phyloP scores from a whole-genome alignment of 2,797 vertebrate species.

The Masticophis lateralis region DNA sequence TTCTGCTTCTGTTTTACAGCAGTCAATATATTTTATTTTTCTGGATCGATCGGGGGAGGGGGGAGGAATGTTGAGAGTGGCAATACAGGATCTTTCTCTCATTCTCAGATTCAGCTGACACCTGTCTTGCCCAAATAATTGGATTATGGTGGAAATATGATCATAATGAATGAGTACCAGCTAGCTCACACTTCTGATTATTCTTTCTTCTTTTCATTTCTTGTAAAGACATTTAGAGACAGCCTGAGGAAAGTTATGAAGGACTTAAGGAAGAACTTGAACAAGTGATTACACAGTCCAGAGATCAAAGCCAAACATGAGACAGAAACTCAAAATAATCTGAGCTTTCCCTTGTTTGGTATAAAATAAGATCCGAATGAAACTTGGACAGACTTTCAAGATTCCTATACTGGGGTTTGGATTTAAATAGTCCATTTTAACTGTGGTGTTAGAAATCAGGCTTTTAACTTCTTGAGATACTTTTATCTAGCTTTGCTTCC shows the following conservation, averaged over 20 bases:
- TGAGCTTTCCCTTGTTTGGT: not conserved
- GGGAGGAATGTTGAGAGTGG: not conserved
- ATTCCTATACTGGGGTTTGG: not conserved
- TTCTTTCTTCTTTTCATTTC: not conserved
- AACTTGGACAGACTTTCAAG: not conserved
- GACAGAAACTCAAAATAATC: not conserved
- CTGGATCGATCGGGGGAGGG: not conserved
- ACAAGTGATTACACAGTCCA: not conserved
- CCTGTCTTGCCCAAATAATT: not conserved
- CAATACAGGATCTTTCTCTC: not conserved
- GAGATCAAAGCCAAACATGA: not conserved
- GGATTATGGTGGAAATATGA: not conserved
- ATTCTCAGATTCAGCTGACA: not conserved
- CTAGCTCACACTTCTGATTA: not conserved
- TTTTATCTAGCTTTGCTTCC: not conserved
- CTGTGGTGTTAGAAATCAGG: not conserved
- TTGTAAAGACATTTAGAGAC: not conserved
- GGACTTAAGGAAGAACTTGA: not conserved
- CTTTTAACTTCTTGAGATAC: not conserved
- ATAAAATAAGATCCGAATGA: not conserved
- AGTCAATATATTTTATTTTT: not conserved
- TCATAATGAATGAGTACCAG: not conserved
- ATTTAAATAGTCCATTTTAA: not conserved
- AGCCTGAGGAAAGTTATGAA: not conserved
- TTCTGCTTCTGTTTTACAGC: not conserved